These are phyloP conservation scores for Capitella teleta DNA, from an alignment of 1,140 invertebrate genomes.

Conservation along the genomic window DNA sequence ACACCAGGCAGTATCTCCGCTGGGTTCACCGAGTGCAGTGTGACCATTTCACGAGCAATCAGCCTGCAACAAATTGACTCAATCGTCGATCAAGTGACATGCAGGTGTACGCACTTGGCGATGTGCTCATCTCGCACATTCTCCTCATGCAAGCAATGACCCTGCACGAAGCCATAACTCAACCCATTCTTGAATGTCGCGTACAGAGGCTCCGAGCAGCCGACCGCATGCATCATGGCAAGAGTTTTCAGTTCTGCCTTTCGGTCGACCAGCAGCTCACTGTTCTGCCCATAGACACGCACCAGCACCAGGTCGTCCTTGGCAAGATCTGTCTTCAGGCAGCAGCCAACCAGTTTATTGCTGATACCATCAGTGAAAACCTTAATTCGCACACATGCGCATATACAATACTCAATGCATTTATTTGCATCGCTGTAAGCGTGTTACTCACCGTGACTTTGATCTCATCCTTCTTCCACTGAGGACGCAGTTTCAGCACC, in stretches of 20 bases:
- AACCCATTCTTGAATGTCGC: slow-evolving; percentile 89
- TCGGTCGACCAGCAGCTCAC: slow-evolving; percentile 83
- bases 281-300: slow-evolving; percentile 85
- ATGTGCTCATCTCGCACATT: slow-evolving; percentile 55
- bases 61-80: no score
- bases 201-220: slow-evolving; percentile 73
- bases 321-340: slow-evolving; percentile 42
- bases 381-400: no score
- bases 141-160: slow-evolving; percentile 60
- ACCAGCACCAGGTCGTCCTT: slow-evolving; percentile 63
- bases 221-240: slow-evolving; percentile 52
- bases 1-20: neutral
- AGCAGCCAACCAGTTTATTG: slow-evolving; percentile 80
- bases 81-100: no score
- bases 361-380: slow-evolving; percentile 90
- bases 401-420: no score
- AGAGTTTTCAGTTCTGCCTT: slow-evolving; percentile 65
- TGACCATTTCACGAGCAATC: slow-evolving; percentile 33
- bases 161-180: slow-evolving; percentile 81
- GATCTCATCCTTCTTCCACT: no score
- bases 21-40: slow-evolving; percentile 19
- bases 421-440: no score
- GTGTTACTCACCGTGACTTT: no score
- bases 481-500: no score
- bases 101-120: no score